Evolutionary conservation across 2,888 invertebrate genomes (phyloP), one percentile per base, ranked within the genome.

Genomic region (Schizotus pectinicornis): DNA sequence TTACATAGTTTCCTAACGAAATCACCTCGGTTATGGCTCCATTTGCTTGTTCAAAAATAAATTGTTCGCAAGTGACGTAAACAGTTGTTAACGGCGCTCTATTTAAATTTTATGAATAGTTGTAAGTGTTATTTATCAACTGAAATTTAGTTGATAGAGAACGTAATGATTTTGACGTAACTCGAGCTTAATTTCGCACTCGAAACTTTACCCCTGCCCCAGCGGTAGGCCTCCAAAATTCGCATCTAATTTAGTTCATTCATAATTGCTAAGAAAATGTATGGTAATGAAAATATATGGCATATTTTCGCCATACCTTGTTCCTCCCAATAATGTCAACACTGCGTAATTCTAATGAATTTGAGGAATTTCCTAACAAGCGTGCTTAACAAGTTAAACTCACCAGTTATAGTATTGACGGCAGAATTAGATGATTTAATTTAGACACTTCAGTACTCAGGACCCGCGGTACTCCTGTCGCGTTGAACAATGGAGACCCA

Each of bases 241-340:
- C 50, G 39, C 35, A 55, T 54, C 59, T 59, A 59, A 59, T 59
- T 59, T 50, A 54, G 54, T 49, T 54, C 50, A 54, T 59, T 59
- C 46, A 59, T 54, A 54, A 59, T 59, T 55, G 50, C 43, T 39
- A 46, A 59, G 50, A 38, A 54, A 59, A 46, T 59, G 45, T 46
- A 46, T 41, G 50, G 43, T 54, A 54, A 55, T 59, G 53, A 58
- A 58, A 58, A 58, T 54, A 54, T 54, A 58, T 48, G 43, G 54
- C 49, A 58, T 58, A 53, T 49, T 58, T 58, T 54, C 45, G 30
- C 49, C 37, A 39, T 56, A 51, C 39, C 39, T 46, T 46, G 13
- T 9, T 34, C 38, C 35, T 37, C 33, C 7, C 38, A 36, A 14
- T 48, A 58, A 53, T 48, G 47, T 48, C 43, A 53, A 45, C 57